Conservation (phyloP, 2,888 invertebrate species). For the Eupithecia abbreviata region DNA sequence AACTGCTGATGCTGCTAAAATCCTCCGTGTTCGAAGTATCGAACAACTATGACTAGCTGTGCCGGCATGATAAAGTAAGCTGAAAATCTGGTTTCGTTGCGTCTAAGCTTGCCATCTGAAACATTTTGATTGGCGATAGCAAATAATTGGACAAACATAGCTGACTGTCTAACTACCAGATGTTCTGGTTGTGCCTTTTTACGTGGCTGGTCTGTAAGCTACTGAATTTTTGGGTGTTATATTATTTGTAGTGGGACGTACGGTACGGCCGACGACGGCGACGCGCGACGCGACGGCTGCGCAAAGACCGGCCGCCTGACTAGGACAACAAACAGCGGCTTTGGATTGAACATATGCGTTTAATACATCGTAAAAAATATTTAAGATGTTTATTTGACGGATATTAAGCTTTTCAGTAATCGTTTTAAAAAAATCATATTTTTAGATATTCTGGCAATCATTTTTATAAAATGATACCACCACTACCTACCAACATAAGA, state of each 20-base stretch:
- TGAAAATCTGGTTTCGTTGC: slow-evolving; percentile 3
- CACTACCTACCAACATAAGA: too few relatives aligned
- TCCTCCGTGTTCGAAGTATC: too few relatives aligned
- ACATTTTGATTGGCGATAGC: slow-evolving; percentile 75
- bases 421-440: too few relatives aligned
- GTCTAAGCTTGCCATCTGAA: slow-evolving; percentile 46
- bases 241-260: neutral
- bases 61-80: neutral
- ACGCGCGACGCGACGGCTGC: neutral
- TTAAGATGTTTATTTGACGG: too few relatives aligned
- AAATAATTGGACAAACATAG: slow-evolving; percentile 61
- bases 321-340: too few relatives aligned
- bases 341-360: too few relatives aligned
- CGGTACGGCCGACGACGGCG: neutral
- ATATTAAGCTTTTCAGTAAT: too few relatives aligned
- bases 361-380: too few relatives aligned
- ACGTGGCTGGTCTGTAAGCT: neutral
- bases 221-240: neutral
- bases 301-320: too few relatives aligned
- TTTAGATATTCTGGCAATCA: too few relatives aligned
- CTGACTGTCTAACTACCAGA: slow-evolving; percentile 42
- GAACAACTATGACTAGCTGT: neutral
- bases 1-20: too few relatives aligned
- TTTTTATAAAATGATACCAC: too few relatives aligned
- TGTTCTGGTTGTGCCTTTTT: slow-evolving; percentile 20